These are phyloP conservation scores for Vipera ursinii DNA, from an alignment of 2,797 vertebrate species.

Conservation along the genomic window DNA sequence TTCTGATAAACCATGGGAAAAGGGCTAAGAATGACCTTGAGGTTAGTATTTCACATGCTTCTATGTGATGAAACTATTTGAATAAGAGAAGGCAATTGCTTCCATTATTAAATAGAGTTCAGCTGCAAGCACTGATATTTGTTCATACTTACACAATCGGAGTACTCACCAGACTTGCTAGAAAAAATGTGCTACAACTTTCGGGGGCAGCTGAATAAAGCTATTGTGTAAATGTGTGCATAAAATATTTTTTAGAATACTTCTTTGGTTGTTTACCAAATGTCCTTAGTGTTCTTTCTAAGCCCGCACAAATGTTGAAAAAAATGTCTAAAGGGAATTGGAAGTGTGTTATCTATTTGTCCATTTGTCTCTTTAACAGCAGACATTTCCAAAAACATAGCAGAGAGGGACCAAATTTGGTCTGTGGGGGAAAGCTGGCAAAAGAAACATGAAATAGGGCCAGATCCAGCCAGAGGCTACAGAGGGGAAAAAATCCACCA, in stretches of 20 bases:
- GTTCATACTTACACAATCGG: slow-evolving; percentile 43
- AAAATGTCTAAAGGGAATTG: not conserved
- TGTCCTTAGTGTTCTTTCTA: not conserved
- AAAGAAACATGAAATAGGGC: not conserved
- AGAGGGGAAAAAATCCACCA: not conserved
- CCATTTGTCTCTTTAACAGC: not conserved
- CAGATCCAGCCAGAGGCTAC: not conserved
- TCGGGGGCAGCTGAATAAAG: not conserved
- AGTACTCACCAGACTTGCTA: slow-evolving; percentile 26
- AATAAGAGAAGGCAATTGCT: slow-evolving; percentile 4
- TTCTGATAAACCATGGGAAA: slow-evolving; percentile 13
- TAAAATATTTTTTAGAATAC: slow-evolving; percentile 1
- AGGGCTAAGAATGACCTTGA: slow-evolving; percentile 3
- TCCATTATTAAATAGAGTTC: slow-evolving; percentile 2
- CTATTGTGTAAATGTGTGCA: slow-evolving; percentile 4
- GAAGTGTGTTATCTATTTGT: not conserved
- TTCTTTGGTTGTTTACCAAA: not conserved
- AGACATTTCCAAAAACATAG: not conserved
- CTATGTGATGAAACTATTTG: slow-evolving; percentile 12
- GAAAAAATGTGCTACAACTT: not conserved
- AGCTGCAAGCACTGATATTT: slow-evolving; percentile 14
- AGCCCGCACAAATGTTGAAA: not conserved
- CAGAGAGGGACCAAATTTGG: not conserved
- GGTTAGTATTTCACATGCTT: slow-evolving; percentile 10
- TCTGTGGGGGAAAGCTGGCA: not conserved